These are phyloP conservation scores for Lepus timidus DNA, from an alignment of 2,113 vertebrate species.

Conservation along the genomic window DNA sequence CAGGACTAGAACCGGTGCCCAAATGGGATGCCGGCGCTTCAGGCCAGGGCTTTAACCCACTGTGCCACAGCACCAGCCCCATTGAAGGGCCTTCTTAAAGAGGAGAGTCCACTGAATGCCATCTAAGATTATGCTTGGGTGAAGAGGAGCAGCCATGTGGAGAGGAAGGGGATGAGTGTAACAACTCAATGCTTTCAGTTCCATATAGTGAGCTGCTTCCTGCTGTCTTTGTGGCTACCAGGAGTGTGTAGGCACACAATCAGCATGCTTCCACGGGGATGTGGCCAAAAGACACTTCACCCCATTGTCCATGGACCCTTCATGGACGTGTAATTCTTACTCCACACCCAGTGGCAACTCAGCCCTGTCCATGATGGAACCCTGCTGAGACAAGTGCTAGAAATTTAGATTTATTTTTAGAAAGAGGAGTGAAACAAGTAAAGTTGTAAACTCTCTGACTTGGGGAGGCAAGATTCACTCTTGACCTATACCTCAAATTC, in stretches of 20 bases:
- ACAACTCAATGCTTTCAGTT: neutral
- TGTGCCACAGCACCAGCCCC: too few species aligned
- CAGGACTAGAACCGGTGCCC: too few species aligned
- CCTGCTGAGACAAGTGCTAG: neutral
- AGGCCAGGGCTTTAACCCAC: too few species aligned
- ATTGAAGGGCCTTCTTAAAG: neutral
- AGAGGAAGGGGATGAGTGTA: neutral
- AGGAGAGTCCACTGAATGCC: rapidly evolving
- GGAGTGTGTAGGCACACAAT: neutral
- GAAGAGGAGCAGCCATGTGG: neutral
- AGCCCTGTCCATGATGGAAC: neutral
- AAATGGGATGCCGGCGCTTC: too few species aligned
- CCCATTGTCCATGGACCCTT: rapidly evolving
- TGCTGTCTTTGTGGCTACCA: neutral
- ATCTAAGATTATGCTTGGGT: neutral
- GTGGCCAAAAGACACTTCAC: neutral
- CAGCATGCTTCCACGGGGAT: neutral
- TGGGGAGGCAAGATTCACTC: neutral
- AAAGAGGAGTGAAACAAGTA: neutral
- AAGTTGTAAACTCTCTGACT: neutral
- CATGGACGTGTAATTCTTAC: rapidly evolving
- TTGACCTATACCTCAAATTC: neutral
- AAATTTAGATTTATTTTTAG: neutral
- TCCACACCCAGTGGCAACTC: neutral
- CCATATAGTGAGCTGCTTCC: rapidly evolving